These are phyloP conservation scores for Pongo pygmaeus DNA, from an alignment of 2,113 vertebrate species.

Conservation along the genomic window DNA sequence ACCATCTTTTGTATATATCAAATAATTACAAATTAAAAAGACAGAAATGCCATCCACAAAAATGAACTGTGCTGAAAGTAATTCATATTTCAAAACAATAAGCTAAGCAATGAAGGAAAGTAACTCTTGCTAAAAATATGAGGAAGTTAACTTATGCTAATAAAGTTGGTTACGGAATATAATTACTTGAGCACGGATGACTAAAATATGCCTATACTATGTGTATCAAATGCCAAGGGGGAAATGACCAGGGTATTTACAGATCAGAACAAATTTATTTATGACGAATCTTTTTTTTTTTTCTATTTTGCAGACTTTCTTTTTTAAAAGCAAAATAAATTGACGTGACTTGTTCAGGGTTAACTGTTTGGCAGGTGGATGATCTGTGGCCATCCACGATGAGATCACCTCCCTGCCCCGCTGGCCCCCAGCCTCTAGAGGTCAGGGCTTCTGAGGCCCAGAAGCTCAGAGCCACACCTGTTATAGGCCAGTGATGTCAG, in stretches of 20 bases:
- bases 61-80: neutral
- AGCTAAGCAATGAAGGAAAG: neutral
- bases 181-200: neutral
- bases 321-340: neutral
- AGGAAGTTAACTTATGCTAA: neutral
- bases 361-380: neutral
- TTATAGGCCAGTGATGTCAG: neutral
- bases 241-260: neutral
- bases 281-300: neutral
- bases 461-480: neutral
- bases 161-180: neutral
- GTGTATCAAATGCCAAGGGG: neutral
- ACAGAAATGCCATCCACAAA: neutral
- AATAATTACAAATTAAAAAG: neutral
- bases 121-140: neutral
- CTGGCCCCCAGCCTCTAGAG: accelerated
- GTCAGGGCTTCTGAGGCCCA: neutral
- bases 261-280: neutral
- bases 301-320: neutral
- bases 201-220: neutral
- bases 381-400: accelerated
- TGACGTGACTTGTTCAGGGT: neutral
- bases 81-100: neutral
- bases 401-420: neutral
- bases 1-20: neutral